These are phyloP conservation scores for Acleris sparsana DNA, from an alignment of 2,888 invertebrate genomes.

Conservation along the genomic window DNA sequence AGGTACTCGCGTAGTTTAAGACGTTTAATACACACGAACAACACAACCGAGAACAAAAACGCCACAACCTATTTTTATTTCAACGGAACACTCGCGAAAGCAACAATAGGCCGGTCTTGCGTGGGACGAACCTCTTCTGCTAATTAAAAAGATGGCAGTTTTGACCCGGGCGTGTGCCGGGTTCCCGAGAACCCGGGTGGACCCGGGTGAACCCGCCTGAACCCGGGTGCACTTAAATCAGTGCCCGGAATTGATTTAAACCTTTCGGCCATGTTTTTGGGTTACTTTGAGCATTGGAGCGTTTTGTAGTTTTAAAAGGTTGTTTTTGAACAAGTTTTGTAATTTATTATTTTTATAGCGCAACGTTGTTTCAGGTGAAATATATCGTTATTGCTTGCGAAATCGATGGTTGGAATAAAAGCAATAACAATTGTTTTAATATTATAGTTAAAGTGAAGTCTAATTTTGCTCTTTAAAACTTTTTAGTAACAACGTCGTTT, in stretches of 20 bases:
- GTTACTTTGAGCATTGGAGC: slow-evolving; percentile 6
- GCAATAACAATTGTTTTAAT: too few species aligned
- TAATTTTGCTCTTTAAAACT: too few species aligned
- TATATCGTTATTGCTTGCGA: too few species aligned
- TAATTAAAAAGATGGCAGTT: slow-evolving; percentile 65
- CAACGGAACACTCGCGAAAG: slow-evolving; percentile 39
- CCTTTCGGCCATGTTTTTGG: slow-evolving; percentile 21
- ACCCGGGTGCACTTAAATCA: slow-evolving; percentile 37
- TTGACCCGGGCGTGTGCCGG: slow-evolving; percentile 35
- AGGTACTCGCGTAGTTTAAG: too few species aligned
- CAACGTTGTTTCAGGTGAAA: too few species aligned
- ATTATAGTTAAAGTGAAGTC: too few species aligned
- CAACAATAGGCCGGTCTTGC: slow-evolving; percentile 47
- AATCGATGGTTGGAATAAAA: too few species aligned
- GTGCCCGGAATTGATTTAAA: slow-evolving; percentile 35
- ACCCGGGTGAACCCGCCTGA: background rate
- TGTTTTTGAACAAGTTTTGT: slow-evolving; percentile 19
- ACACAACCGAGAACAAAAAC: slow-evolving; percentile 30
- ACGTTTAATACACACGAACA: background rate
- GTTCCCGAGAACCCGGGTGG: slow-evolving; percentile 20
- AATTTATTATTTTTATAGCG: background rate
- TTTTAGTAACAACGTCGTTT: too few species aligned
- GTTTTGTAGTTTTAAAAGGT: slow-evolving; percentile 1
- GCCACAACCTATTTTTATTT: slow-evolving; percentile 41
- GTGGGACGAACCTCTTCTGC: slow-evolving; percentile 58